Evolutionary conservation across 2,113 vertebrate genomes (phyloP).

Genomic region (Phodopus roborovskii): DNA sequence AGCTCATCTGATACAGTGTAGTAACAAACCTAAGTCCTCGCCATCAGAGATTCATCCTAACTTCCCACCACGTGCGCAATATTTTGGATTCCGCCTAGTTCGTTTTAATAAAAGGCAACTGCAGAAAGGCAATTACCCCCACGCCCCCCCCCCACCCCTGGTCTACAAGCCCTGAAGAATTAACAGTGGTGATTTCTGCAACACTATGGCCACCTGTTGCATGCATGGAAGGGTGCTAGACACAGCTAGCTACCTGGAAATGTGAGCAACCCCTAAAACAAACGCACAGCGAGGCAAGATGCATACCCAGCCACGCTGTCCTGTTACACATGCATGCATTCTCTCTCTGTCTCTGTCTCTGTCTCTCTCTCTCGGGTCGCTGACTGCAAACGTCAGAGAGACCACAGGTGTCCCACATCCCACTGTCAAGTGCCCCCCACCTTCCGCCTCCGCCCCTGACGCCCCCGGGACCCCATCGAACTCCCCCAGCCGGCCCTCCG

Average conservation of each 20-base stretch:
- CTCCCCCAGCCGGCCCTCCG: background rate
- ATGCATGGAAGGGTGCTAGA: background rate
- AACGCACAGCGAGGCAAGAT: background rate
- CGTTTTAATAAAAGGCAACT: background rate
- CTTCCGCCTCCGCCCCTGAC: background rate
- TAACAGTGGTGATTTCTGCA: background rate
- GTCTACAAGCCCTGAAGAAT: background rate
- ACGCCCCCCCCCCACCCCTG: background rate
- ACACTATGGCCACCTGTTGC: background rate
- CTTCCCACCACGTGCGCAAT: background rate
- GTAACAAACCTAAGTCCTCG: background rate
- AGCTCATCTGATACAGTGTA: background rate
- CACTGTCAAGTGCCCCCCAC: background rate
- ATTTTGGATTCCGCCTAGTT: background rate
- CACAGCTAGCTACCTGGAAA: background rate
- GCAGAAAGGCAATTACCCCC: background rate
- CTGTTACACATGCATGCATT: background rate
- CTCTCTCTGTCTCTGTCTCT: no score
- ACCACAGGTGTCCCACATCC: background rate
- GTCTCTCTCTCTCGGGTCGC: no score
- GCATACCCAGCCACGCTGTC: background rate
- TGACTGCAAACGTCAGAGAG: background rate
- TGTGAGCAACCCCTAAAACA: background rate
- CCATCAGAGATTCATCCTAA: background rate
- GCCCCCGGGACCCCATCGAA: background rate